These are phyloP conservation scores for Aplidium turbinatum DNA, from an alignment of 23 tunicate genomes.

Conservation along the genomic window DNA sequence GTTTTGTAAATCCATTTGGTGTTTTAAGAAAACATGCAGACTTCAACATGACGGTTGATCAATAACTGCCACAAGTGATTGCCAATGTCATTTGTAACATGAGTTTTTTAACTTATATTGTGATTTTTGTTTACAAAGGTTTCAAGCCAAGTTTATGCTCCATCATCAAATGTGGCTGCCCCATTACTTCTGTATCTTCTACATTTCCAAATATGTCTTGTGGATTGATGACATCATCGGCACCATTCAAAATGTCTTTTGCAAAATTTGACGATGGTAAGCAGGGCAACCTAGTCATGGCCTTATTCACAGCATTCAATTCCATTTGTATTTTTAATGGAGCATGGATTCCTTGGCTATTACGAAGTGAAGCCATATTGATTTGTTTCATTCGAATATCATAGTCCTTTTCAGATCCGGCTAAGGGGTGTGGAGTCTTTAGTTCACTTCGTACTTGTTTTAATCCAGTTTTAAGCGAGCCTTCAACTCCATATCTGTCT, in stretches of 20 bases:
- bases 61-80: too few species aligned
- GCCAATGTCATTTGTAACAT: not conserved
- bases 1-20: too few species aligned
- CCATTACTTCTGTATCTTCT: constrained; percentile 72
- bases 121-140: constrained; percentile 35
- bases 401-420: constrained; percentile 28
- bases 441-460: constrained; percentile 18
- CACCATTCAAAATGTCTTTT: constrained; percentile 67
- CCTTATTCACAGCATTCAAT: constrained; percentile 55
- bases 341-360: constrained; percentile 73
- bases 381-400: constrained; percentile 18
- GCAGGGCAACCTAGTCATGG: constrained; percentile 67
- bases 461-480: constrained; percentile 44
- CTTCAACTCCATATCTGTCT: constrained; percentile 38
- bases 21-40: too few species aligned
- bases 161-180: constrained; percentile 93
- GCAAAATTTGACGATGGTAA: constrained; percentile 79
- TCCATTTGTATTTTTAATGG: constrained; percentile 85
- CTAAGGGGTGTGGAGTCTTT: constrained; percentile 56
- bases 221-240: constrained; percentile 47
- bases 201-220: constrained; percentile 50
- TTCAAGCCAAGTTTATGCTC: constrained; percentile 81
- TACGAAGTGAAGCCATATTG: constrained; percentile 33
- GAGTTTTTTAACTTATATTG: constrained; percentile 1
- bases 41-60: too few species aligned